Percentiles rank a stretch among this genome's conserved stretches.
Evolutionary conservation across 2,888 invertebrate species (phyloP).

Genomic region (Abrostola tripartita): DNA sequence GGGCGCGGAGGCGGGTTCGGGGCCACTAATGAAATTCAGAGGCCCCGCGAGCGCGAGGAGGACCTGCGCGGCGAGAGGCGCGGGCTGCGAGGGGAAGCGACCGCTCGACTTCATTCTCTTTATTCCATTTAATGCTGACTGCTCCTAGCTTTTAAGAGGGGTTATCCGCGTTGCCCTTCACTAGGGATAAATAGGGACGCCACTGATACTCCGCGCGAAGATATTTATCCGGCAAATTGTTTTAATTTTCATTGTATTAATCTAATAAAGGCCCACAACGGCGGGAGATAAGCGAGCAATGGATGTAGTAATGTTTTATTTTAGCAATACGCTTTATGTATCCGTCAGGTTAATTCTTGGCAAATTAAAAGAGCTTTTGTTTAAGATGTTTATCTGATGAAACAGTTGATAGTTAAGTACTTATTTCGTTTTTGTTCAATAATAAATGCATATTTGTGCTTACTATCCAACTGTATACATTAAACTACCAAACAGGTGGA

Average conservation of each 20-base stretch:
- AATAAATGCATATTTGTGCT: not conserved
- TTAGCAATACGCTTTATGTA: slow-evolving; percentile 73
- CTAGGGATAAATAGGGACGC: slow-evolving; percentile 86
- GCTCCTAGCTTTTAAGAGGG: slow-evolving; percentile 88
- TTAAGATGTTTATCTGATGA: not conserved
- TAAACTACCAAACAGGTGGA: slow-evolving; percentile 15
- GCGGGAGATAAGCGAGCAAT: slow-evolving; percentile 81
- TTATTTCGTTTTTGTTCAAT: not conserved
- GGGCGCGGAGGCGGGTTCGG: slow-evolving; percentile 75
- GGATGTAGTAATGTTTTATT: slow-evolving; percentile 79
- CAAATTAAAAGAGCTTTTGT: slow-evolving; percentile 53
- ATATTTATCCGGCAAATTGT: slow-evolving; percentile 89
- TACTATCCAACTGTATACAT: slow-evolving; percentile 3
- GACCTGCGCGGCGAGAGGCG: slow-evolving; percentile 49
- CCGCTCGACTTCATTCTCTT: slow-evolving; percentile 87
- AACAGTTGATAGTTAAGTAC: not conserved
- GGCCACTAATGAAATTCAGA: slow-evolving; percentile 87
- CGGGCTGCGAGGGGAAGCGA: slow-evolving; percentile 66
- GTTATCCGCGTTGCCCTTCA: slow-evolving; percentile 87
- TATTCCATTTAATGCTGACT: slow-evolving; percentile 89
- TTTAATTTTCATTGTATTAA: slow-evolving; percentile 89
- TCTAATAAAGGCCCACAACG: slow-evolving; percentile 86
- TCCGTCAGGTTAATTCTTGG: slow-evolving; percentile 69
- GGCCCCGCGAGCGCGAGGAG: slow-evolving; percentile 65
- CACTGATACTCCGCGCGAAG: slow-evolving; percentile 85